These are phyloP conservation scores for Drosophila rellima DNA, from an alignment of 2,888 invertebrate genomes.

Conservation along the genomic window DNA sequence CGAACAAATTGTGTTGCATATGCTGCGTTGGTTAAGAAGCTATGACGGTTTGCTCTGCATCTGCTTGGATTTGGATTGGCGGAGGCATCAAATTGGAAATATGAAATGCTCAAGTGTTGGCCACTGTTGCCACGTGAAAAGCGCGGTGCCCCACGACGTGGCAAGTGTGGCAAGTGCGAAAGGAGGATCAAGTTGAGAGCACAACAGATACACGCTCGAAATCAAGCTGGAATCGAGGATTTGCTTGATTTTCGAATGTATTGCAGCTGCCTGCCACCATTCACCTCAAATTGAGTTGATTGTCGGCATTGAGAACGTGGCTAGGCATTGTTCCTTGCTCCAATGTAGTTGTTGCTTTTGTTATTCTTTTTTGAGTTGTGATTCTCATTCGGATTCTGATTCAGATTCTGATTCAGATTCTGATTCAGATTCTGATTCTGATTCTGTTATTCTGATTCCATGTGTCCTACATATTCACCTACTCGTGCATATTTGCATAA, in stretches of 20 bases:
- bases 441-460: constrained; percentile 48
- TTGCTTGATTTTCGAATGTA: constrained; percentile 55
- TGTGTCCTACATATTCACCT: constrained; percentile 41
- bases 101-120: constrained; percentile 48
- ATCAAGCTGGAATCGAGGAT: constrained; percentile 39
- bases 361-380: not conserved
- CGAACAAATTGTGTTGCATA: constrained; percentile 59
- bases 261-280: constrained; percentile 37
- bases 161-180: no score
- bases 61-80: constrained; percentile 7
- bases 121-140: constrained; percentile 61
- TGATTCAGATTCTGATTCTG: constrained; percentile 32
- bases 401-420: constrained; percentile 46
- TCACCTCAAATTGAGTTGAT: constrained; percentile 71
- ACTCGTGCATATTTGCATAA: constrained; percentile 56
- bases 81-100: constrained; percentile 56
- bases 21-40: constrained; percentile 32
- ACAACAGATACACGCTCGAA: constrained; percentile 16
- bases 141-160: not conserved
- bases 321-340: constrained; percentile 53
- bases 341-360: constrained; percentile 30
- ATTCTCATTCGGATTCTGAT: constrained; percentile 29
- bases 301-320: constrained; percentile 72
- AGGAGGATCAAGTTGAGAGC: constrained; percentile 2
- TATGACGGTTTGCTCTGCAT: constrained; percentile 36